Conservation (phyloP, 2,888 invertebrate species). For the Eulithis prunata region DNA sequence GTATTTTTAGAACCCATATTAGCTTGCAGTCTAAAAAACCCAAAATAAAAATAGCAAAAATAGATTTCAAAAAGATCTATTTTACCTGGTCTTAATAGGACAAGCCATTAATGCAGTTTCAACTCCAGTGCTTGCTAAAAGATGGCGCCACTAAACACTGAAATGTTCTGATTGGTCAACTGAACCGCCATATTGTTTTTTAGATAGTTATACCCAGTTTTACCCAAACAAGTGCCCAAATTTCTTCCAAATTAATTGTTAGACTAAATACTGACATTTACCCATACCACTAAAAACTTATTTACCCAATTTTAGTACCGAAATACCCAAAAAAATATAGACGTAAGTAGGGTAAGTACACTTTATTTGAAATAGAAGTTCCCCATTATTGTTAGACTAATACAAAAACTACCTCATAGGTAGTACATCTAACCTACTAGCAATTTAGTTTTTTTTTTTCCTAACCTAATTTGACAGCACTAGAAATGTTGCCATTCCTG, state of each 20-base stretch:
- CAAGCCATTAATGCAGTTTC: neutral
- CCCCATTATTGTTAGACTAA: too few relatives aligned
- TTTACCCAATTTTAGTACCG: too few relatives aligned
- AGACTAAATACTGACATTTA: neutral
- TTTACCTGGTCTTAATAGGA: neutral
- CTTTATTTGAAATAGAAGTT: too few relatives aligned
- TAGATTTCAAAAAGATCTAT: neutral
- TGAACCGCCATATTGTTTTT: conserved; percentile 9
- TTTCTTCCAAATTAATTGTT: too few relatives aligned
- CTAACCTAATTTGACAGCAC: too few relatives aligned
- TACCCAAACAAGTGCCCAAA: too few relatives aligned
- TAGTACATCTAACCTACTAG: too few relatives aligned
- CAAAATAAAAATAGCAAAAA: conserved; percentile 5
- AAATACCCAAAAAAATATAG: too few relatives aligned
- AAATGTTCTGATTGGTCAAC: neutral
- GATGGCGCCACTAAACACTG: neutral
- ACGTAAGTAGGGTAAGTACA: too few relatives aligned
- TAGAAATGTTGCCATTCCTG: too few relatives aligned
- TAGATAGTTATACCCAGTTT: neutral
- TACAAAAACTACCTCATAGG: too few relatives aligned
- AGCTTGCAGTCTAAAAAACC: neutral
- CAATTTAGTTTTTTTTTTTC: too few relatives aligned
- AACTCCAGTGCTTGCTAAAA: neutral
- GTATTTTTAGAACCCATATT: neutral
- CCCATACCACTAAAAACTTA: neutral